Conservation (phyloP, 2,113 vertebrate species). For the Nesoenas mayeri region DNA sequence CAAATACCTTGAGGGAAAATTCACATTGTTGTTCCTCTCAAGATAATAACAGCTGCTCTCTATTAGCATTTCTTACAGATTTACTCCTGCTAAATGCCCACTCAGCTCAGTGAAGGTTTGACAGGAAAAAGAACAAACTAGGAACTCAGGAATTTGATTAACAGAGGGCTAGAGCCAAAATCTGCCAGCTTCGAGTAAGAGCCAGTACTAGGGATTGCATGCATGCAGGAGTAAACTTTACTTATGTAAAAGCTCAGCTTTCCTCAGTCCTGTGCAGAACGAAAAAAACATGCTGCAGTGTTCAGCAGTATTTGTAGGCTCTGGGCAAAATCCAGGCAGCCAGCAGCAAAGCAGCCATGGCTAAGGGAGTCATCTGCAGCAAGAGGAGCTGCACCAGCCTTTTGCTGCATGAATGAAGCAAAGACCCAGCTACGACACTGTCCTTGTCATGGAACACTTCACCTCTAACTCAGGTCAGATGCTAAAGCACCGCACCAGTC, state of each 20-base stretch:
- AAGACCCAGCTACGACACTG: neutral
- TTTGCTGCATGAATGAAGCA: neutral
- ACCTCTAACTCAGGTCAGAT: neutral
- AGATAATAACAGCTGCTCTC: slow-evolving; percentile 12
- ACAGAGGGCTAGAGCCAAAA: neutral
- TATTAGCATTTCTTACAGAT: neutral
- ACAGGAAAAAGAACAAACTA: neutral
- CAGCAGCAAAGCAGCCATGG: neutral
- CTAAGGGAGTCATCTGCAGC: neutral
- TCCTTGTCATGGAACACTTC: neutral
- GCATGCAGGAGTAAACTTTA: neutral
- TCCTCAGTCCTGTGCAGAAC: neutral
- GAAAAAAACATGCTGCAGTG: neutral
- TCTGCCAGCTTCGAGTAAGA: neutral
- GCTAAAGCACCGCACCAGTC: neutral
- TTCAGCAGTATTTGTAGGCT: neutral
- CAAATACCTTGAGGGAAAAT: neutral
- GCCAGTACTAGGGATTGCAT: neutral
- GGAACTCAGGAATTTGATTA: neutral
- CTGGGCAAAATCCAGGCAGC: neutral
- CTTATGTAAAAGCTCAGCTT: slow-evolving; percentile 15
- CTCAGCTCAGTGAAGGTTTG: slow-evolving; percentile 1
- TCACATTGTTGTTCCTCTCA: neutral
- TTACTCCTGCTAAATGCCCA: slow-evolving; percentile 2
- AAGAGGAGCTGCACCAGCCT: neutral